Base-by-base conservation (phyloP, 2,888 invertebrate genomes). In the Caenorhabditis sp. region DNA sequence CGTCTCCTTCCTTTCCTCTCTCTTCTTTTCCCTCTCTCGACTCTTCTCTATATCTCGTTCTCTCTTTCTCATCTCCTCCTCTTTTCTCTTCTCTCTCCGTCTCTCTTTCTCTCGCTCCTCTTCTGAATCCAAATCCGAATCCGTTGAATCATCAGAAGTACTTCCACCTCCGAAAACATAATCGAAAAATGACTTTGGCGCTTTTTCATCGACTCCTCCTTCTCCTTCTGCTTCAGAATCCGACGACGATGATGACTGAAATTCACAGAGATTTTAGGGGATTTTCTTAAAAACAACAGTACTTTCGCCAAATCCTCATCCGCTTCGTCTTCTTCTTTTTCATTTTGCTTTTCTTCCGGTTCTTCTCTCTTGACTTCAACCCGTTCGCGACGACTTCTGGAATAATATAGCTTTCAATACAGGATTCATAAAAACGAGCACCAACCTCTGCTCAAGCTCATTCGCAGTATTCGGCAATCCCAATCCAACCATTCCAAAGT, bases 391-490 rank as follows among this genome's bases (percentile, higher is more conserved):
- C n/a, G n/a, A n/a, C n/a, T n/a, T n/a, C n/a, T n/a, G n/a, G n/a
- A n/a, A n/a, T n/a, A n/a, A n/a, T n/a, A n/a, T n/a, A n/a, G n/a
- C n/a, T n/a, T n/a, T n/a, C n/a, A n/a, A n/a, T n/a, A n/a, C n/a
- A n/a, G n/a, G n/a, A n/a, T n/a, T n/a, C n/a, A n/a, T n/a, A n/a
- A n/a, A n/a, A n/a, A n/a, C n/a, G n/a, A n/a, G n/a, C n/a, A n/a
- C n/a, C n/a, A n/a, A n/a, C n/a, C n/a, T 65, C 63, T 66, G 69
- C 27, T 73, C 57, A 8, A 83, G 25, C 50, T 81, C 80, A 25
- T 67, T 74, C 14, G 74, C 77, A 23, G 81, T 83, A 36, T 66
- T 81, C 14, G 83, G 81, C 38, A 83, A 52, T 56, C 81, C 81
- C 7, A 76, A 31, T 1, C 27, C 49, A 25, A 80, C 70, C 12